Evolutionary conservation across 2,888 invertebrate genomes (phyloP).

Genomic region (Coremacera marginata): DNA sequence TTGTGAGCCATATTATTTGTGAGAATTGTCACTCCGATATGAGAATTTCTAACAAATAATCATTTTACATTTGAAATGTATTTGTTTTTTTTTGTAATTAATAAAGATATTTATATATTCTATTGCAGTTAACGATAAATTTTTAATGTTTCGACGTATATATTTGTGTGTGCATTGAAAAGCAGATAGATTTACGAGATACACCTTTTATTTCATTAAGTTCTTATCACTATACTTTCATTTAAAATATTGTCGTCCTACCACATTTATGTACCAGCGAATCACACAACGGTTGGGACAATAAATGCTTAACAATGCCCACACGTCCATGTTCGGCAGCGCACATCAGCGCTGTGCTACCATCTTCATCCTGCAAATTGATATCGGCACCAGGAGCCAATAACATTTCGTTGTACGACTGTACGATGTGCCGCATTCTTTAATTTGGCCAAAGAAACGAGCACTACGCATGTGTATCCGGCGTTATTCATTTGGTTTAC

Average conservation of each 20-base stretch:
- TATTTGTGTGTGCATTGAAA: too few species aligned
- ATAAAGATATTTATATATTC: too few species aligned
- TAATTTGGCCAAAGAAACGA: conserved; percentile 86
- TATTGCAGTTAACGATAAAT: too few species aligned
- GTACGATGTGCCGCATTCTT: conserved; percentile 81
- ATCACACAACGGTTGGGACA: conserved; percentile 86
- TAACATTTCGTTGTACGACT: conserved; percentile 82
- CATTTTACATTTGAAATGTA: too few species aligned
- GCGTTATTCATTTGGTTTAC: conserved; percentile 88
- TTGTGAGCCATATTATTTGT: too few species aligned
- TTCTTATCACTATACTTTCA: too few species aligned
- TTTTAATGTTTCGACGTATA: too few species aligned
- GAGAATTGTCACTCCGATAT: too few species aligned
- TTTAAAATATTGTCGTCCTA: conserved; percentile 69
- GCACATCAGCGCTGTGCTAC: conserved; percentile 93
- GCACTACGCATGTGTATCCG: conserved; percentile 91
- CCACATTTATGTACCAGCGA: conserved; percentile 84
- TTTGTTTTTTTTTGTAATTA: too few species aligned
- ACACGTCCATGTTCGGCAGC: conserved; percentile 94
- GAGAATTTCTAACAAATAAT: too few species aligned
- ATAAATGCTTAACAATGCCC: conserved; percentile 84
- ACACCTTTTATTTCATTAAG: too few species aligned
- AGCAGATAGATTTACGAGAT: too few species aligned
- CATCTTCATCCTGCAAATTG: conserved; percentile 86
- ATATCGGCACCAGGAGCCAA: conserved; percentile 87